Base-by-base conservation (phyloP, 2,113 vertebrate species). In the Prunella himalayana region DNA sequence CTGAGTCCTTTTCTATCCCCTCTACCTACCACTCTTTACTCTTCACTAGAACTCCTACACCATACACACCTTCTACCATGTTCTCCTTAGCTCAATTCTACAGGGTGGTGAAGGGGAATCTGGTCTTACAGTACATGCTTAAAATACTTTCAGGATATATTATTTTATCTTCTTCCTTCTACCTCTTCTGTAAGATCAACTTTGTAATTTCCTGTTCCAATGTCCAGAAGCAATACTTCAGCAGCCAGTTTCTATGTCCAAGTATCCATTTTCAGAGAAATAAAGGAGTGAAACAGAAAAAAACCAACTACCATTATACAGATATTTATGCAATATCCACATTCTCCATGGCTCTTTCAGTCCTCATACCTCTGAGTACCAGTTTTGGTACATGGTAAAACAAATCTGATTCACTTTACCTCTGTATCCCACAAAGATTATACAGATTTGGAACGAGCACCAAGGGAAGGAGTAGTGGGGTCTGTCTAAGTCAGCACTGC, bases 401-500 rank as follows among this genome's bases (percentile, higher is more conserved):
- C 22, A 61, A 65, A 18, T 18, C 45, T 69, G 20, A 65, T 91
- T 70, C 10, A 77, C 13, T 73, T 88, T 73, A 77, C 28, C 6
- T 53, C 64, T 59, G 10, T 47, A 35, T 42, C 31, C 10, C 33
- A 57, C n/a, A 11, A 92, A 88, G 59, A 72, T 77, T 49, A 65
- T 28, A 88, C 11, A 73, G 45, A 92, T 72, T 69, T 86, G 77
- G 69, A 93, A 92, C 28, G 31, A 71, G 35, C 75, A 90, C 23
- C 15, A 75, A 24, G 33, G 44, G 49, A 82, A 94, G 42, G 47
- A 80, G 15, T 23, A 54, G 39, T 10, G 14, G 44, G 9, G n/a
- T 71, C 56, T 76, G 71, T 39, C 49, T 90, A 90, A 94, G 21
- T 95, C 91, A 96, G 86, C 91, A 90, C 1, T 79, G 57, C 86